Evolutionary conservation across 2,888 invertebrate genomes (phyloP), one percentile per base, ranked within the genome.

Genomic region (Gari tellinella): DNA sequence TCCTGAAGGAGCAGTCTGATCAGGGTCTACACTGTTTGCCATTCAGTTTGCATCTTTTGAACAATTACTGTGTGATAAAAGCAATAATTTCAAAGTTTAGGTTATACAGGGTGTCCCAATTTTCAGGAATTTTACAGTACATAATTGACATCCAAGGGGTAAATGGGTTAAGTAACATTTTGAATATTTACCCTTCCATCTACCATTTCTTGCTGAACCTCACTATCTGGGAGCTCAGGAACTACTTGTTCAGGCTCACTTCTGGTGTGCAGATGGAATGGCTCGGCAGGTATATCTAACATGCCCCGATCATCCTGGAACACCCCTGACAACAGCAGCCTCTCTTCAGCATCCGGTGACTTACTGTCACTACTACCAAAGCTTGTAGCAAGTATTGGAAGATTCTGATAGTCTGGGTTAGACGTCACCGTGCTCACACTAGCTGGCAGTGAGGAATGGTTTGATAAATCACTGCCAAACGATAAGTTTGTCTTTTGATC

Each of bases 241-340:
- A 60, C 56, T 17, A 63, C 73, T 41, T 58, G 57, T 21, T 72
- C 70, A 15, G 63, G 55, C n/a, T 69, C 70, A 8, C 67, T 61
- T 15, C 70, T 67, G 43, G 43, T 64, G 43, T 63, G 63, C n/a
- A 67, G 40, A 40, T 63, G 64, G 19, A 62, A 26, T 23, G 23
- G 64, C 31, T 67, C 70, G 12, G 56, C 63, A 21, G 62, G 67
- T 21, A 73, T 70, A 43, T 81, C 81, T 23, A 58, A 45, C 55
- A 77, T 46, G 3, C 58, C 62, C 26, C 48, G 55, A 12, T 65
- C 79, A 48, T 84, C 85, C 14, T 77, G 78, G 66, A 86, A 86
- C 60, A 77, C 76, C 8, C 73, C 66, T 3, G 83, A 77, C 10
- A 82, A 81, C 37, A 80, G 55, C 21, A 78, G 56, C n/a, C 80